These are phyloP conservation scores for Volucella inanis DNA, from an alignment of 2,888 invertebrate species.

Conservation along the genomic window DNA sequence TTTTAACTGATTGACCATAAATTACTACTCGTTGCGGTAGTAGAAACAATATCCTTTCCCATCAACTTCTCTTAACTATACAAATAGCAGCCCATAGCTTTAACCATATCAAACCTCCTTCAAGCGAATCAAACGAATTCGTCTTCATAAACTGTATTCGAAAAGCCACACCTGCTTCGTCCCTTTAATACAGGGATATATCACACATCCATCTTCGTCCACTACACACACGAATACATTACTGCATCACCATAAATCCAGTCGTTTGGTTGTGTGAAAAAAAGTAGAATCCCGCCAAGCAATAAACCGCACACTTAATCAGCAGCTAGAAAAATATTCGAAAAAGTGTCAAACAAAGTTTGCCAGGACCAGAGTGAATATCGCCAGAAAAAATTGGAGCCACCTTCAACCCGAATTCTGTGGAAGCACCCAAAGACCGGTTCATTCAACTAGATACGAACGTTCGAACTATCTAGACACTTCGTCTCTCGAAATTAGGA, in stretches of 20 bases:
- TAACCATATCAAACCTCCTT: neutral
- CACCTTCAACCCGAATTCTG: neutral
- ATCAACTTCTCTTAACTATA: too few species aligned
- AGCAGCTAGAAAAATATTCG: slow-evolving; percentile 21
- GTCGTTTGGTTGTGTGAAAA: neutral
- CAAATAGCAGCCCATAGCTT: too few species aligned
- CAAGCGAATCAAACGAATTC: slow-evolving; percentile 9
- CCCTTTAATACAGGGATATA: neutral
- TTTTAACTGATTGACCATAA: too few species aligned
- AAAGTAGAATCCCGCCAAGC: neutral
- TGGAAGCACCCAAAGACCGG: neutral
- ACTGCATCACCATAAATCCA: slow-evolving; percentile 35
- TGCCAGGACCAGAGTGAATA: slow-evolving; percentile 22
- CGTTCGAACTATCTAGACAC: slow-evolving; percentile 58
- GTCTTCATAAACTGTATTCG: slow-evolving; percentile 51
- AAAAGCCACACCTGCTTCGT: slow-evolving; percentile 51
- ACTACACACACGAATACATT: neutral
- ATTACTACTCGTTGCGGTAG: too few species aligned
- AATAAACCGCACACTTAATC: slow-evolving; percentile 39
- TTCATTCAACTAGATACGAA: slow-evolving; percentile 16
- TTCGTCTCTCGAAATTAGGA: slow-evolving; percentile 54
- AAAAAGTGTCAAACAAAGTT: slow-evolving; percentile 44
- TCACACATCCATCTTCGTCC: slow-evolving; percentile 20
- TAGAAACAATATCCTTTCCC: too few species aligned
- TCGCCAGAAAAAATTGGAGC: neutral